Evolutionary conservation across 2,888 invertebrate species (phyloP), one percentile per base, ranked within the genome.

Genomic region (Agapostemon virescens): DNA sequence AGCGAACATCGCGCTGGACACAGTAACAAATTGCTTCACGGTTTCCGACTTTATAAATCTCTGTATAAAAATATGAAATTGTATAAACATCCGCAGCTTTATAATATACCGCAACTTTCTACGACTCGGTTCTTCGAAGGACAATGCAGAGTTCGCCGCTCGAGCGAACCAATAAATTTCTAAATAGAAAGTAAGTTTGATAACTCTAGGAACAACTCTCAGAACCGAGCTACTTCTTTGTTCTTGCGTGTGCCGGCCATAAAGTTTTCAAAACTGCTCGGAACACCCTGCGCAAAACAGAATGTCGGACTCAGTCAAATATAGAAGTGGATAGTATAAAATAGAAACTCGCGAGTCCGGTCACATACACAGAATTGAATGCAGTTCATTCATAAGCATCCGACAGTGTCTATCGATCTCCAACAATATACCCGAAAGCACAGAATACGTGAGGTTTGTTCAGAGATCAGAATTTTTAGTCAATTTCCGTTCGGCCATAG

Each of bases 141-240:
- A 63, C 63, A 63, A 63, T 63, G 20, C 36, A 36, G 33, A 63
- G 36, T 36, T 63, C 36, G 63, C 13, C 30, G 33, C n/a, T 63
- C 30, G 33, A 63, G 33, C 63, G 36, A 13, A n/a, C 63, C 63
- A 36, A 63, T 63, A 63, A 63, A 63, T 63, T 63, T 36, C 63
- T 63, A 63, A 63, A 63, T 63, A 36, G 63, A 63, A 36, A 36
- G 63, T 63, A 63, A 63, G 63, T 63, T 63, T 36, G 63, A 63
- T 63, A 63, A 63, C 63, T 36, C n/a, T 11, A 36, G 63, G 33
- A 63, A 63, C 63, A 36, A 63, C 63, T 63, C 63, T 63, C n/a
- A 5, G 61, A 30, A 9, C 33, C 61, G 20, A 33, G 63, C n/a
- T n/a, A 33, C 36, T 63, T 63, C 36, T 63, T 63, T 63, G 63